A percentile compares a stretch with the other conserved stretches of the same genome.
phyloP scores from a whole-genome alignment of 1,140 invertebrate genomes.

The Psilanteris sp. region DNA sequence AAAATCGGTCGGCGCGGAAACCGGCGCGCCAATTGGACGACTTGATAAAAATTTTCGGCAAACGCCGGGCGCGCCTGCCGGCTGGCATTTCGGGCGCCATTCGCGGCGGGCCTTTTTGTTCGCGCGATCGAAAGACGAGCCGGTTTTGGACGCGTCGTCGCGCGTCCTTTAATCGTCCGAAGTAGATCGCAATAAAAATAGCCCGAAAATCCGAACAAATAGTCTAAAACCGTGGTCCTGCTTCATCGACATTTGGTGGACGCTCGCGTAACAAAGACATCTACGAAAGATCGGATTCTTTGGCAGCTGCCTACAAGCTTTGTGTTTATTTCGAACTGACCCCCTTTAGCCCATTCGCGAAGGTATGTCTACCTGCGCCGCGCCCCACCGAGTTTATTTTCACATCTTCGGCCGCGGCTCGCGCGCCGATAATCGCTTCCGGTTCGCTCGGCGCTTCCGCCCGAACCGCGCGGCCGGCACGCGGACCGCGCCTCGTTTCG shows the following conservation, averaged over 20 bases:
- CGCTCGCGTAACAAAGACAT: constrained; percentile 65
- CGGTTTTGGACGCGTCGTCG: too few relatives aligned
- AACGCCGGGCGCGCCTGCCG: too few relatives aligned
- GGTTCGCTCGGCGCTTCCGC: constrained; percentile 62
- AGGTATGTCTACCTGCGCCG: constrained; percentile 58
- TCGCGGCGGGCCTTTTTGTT: too few relatives aligned
- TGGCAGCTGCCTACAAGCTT: constrained; percentile 67
- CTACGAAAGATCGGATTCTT: constrained; percentile 68
- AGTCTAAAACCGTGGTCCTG: constrained; percentile 30
- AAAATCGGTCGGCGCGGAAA: too few relatives aligned
- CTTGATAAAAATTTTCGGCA: too few relatives aligned
- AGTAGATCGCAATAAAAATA: constrained; percentile 48
- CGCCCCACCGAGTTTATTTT: constrained; percentile 61
- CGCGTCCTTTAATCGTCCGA: too few relatives aligned
- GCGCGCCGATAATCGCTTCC: constrained; percentile 47
- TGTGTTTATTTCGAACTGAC: constrained; percentile 74
- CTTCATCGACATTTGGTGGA: constrained; percentile 57
- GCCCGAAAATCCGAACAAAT: constrained; percentile 11
- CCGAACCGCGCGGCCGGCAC: constrained; percentile 1
- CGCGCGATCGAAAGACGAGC: too few relatives aligned
- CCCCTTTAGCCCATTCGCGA: constrained; percentile 66
- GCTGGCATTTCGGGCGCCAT: too few relatives aligned
- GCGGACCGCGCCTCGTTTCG: constrained; percentile 22
- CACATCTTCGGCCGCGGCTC: constrained; percentile 48
- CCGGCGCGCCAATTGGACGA: too few relatives aligned